phyloP scores from a whole-genome alignment of 2,797 vertebrate species.

The Zenarchopterus dispar region DNA sequence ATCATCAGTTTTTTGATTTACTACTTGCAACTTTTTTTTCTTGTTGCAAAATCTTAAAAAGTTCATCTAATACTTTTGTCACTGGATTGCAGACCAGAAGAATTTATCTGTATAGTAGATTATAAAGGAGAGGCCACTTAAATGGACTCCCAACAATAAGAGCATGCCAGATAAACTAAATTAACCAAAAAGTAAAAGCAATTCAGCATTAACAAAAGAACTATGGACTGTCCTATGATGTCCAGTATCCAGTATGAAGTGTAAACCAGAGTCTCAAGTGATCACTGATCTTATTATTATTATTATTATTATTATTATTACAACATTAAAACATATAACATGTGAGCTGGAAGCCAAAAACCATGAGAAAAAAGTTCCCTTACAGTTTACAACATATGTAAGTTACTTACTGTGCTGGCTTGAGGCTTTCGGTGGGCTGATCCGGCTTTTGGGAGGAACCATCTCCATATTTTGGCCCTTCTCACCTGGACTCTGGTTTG shows the following conservation, averaged over 20 bases:
- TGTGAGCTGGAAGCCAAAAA: background rate
- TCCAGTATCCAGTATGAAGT: background rate
- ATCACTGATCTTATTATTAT: background rate
- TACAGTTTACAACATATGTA: background rate
- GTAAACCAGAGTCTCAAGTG: background rate
- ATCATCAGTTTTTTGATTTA: no score
- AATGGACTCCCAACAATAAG: constrained; percentile 5
- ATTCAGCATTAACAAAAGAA: no score
- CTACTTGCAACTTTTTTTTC: no score
- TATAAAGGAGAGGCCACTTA: constrained; percentile 17
- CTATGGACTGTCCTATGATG: background rate
- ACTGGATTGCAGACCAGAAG: constrained; percentile 12
- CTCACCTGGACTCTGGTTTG: constrained; percentile 50
- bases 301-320: background rate
- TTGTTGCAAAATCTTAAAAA: background rate
- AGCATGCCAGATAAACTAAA: constrained; percentile 3
- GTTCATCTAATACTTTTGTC: constrained; percentile 16
- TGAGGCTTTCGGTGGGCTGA: constrained; percentile 68
- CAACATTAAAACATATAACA: background rate
- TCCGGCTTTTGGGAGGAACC: constrained; percentile 62
- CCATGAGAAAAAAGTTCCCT: background rate
- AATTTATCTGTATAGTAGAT: constrained; percentile 22
- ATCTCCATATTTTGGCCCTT: constrained; percentile 54
- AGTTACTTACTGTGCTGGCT: constrained; percentile 75
- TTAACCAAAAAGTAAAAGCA: background rate